phyloP scores from a whole-genome alignment of 2,113 vertebrate genomes.

The Silurus meridionalis region DNA sequence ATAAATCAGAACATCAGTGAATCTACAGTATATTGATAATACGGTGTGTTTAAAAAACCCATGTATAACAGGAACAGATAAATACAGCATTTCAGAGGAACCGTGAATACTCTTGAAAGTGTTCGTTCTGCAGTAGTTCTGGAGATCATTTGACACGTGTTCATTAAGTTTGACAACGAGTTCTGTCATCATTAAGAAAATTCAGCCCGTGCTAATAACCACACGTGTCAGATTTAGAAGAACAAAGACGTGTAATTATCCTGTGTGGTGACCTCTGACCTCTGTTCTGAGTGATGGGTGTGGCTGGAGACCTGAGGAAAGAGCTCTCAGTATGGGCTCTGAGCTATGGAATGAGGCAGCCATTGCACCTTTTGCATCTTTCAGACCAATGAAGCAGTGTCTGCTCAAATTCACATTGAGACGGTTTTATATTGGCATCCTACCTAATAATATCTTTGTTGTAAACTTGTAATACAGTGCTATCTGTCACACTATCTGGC shows the following conservation, averaged over 20 bases:
- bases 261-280: slow-evolving; percentile 45
- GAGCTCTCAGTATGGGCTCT: not conserved
- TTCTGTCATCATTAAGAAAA: slow-evolving; percentile 22
- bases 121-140: not conserved
- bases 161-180: slow-evolving; percentile 17
- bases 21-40: not conserved
- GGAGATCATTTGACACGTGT: not conserved
- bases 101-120: not conserved
- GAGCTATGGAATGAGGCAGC: not conserved
- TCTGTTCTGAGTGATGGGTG: not conserved
- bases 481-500: too few relatives aligned
- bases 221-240: slow-evolving; percentile 27
- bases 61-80: not conserved
- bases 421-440: not conserved
- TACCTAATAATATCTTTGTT: not conserved
- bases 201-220: slow-evolving; percentile 1
- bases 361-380: not conserved
- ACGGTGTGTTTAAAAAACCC: not conserved
- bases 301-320: slow-evolving; percentile 26
- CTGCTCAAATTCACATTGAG: not conserved
- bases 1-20: not conserved
- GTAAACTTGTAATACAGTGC: not conserved
- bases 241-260: slow-evolving; percentile 13
- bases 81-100: not conserved
- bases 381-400: not conserved